Evolutionary conservation across 1,140 invertebrate species (phyloP), one percentile per base, ranked within the genome.

Genomic region (Macrobrachium rosenbergii): DNA sequence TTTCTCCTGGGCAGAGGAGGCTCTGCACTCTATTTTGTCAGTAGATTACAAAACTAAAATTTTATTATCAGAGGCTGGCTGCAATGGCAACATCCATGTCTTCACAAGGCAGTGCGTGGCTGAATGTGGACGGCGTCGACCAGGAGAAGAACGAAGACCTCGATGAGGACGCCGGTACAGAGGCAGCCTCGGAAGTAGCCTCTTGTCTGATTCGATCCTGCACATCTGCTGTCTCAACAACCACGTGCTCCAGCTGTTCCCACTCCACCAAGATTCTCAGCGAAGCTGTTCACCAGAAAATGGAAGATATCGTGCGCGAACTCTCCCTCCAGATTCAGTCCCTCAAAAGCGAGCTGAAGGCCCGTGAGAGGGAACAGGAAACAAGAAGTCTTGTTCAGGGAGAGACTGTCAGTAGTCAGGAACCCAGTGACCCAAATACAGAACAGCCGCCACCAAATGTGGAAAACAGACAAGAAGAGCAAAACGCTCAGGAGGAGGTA

Each of bases 291-390:
- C 67, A 87, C 37, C 52, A 62, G 21, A 87, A 87, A 45, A 87
- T 87, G 84, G 84, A 87, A 45, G 84, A 81, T 14, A 87, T 87
- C 16, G 84, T 87, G 0, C 43, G 28, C 0, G 78, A 81, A 52
- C 78, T 87, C 17, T 73, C 84, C 12, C 69, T 17, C 11, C 84
- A 87, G 59, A 87, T 87, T 43, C 37, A 52, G 14, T 87, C 84
- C 5, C 78, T 87, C 7, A 87, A 87, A 64, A 19, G 17, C 11
- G 76, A 86, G 77, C 23, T 86, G 52, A n/a, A 73, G 52, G 72
- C 69, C 45, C 83, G 23, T 63, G 60, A 76, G 52, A 43, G n/a
- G 63, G 83, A 80, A 72, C 16, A 76, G n/a, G 59, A 21, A 75
- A 17, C 72, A 37, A 43, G 72, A 75, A 75, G 72, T 75, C 21